phyloP scores from a whole-genome alignment of 2,113 vertebrate species.

The Uria lomvia region DNA sequence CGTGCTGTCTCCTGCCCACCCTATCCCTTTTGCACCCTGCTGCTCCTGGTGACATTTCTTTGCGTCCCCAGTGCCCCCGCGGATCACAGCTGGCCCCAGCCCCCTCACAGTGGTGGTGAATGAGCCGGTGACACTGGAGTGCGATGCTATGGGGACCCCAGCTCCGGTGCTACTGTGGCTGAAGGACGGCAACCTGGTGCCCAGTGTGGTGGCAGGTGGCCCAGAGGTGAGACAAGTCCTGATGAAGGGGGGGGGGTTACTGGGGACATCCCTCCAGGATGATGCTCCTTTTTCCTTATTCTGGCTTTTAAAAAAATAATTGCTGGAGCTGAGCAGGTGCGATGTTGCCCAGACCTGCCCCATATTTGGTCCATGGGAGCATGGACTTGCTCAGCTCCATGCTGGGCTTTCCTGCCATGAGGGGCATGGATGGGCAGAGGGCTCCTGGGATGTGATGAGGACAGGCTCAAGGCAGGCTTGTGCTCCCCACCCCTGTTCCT shows the following conservation, averaged over 20 bases:
- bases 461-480: neutral
- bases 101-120: slow-evolving; percentile 73
- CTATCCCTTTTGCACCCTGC: neutral
- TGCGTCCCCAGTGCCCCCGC: slow-evolving; percentile 74
- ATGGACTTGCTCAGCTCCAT: neutral
- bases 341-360: neutral
- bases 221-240: slow-evolving; percentile 63
- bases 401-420: neutral
- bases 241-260: rapidly evolving
- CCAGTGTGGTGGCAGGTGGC: slow-evolving; percentile 55
- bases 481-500: neutral
- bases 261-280: neutral
- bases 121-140: slow-evolving; percentile 75
- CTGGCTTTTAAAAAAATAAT: neutral
- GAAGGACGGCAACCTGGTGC: slow-evolving; percentile 83
- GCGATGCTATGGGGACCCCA: slow-evolving; percentile 79
- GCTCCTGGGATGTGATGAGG: rapidly evolving
- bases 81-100: slow-evolving; percentile 70
- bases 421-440: neutral
- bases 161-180: slow-evolving; percentile 84
- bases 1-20: rapidly evolving
- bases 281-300: neutral
- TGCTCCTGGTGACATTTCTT: neutral
- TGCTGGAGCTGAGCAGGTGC: neutral
- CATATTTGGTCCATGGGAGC: neutral